Conservation (phyloP, 2,113 vertebrate species). For the Pygoscelis antarcticus region DNA sequence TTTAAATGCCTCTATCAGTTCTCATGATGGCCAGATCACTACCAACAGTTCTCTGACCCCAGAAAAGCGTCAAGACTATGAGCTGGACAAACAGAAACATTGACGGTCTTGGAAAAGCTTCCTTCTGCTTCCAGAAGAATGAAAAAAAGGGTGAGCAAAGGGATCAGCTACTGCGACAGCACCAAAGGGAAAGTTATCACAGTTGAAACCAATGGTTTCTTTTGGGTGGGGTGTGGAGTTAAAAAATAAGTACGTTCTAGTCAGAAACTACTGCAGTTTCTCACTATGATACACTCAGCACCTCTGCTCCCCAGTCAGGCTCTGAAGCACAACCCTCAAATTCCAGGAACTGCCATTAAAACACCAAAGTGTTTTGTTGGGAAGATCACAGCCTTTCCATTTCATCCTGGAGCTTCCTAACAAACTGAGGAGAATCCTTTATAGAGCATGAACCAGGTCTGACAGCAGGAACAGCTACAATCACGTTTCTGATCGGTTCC, state of each 20-base stretch:
- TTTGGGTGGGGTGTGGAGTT: background rate
- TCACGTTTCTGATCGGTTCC: background rate
- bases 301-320: background rate
- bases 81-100: background rate
- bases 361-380: background rate
- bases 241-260: background rate
- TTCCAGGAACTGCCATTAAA: background rate
- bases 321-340: background rate
- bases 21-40: background rate
- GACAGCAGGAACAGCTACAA: background rate
- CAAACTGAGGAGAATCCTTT: background rate
- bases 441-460: background rate
- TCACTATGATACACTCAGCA: background rate
- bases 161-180: background rate
- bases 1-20: background rate
- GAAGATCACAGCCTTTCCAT: background rate
- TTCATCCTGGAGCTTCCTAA: background rate
- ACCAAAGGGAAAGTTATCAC: background rate
- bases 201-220: background rate
- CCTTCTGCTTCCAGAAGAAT: background rate
- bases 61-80: rapidly evolving
- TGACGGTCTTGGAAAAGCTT: rapidly evolving
- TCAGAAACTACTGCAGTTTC: background rate
- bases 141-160: background rate
- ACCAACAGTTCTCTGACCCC: background rate